Percentiles rank a stretch among this genome's conserved stretches.
Conservation (phyloP, 2,797 vertebrate genomes). For the Rhinichthys osculus region DNA sequence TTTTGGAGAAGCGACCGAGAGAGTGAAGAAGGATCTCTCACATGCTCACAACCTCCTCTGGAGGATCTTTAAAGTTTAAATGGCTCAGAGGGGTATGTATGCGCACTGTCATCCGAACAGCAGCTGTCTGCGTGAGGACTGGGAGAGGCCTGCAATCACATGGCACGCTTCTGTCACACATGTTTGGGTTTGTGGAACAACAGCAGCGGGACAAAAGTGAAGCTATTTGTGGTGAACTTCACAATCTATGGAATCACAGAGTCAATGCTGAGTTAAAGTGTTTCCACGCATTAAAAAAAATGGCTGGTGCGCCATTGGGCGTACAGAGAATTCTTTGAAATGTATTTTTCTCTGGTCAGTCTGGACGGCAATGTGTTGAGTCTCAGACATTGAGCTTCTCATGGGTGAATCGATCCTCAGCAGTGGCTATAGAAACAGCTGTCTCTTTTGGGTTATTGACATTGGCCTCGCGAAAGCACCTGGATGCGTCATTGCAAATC, state of each 20-base stretch:
- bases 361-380: slow-evolving; percentile 33
- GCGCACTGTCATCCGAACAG: slow-evolving; percentile 67
- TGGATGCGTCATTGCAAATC: slow-evolving; percentile 56
- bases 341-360: slow-evolving; percentile 42
- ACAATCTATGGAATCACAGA: background rate
- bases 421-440: slow-evolving; percentile 56
- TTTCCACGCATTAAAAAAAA: background rate
- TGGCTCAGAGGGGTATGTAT: slow-evolving; percentile 63
- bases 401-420: slow-evolving; percentile 53
- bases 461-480: slow-evolving; percentile 48
- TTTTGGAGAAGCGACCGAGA: background rate
- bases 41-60: slow-evolving; percentile 58
- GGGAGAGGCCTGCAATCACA: slow-evolving; percentile 41
- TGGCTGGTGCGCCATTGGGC: background rate
- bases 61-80: slow-evolving; percentile 85
- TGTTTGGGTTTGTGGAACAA: slow-evolving; percentile 51
- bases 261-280: slow-evolving; percentile 17
- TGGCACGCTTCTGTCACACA: slow-evolving; percentile 29
- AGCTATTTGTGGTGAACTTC: slow-evolving; percentile 40
- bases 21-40: slow-evolving; percentile 28
- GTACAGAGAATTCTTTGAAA: slow-evolving; percentile 37
- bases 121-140: slow-evolving; percentile 74
- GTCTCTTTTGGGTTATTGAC: slow-evolving; percentile 58
- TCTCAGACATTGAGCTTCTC: slow-evolving; percentile 44
- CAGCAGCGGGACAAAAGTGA: slow-evolving; percentile 13